Percentiles rank a stretch among this genome's conserved stretches.
These are phyloP conservation scores for Alca torda DNA, from an alignment of 2,797 vertebrate genomes.

Conservation along the genomic window DNA sequence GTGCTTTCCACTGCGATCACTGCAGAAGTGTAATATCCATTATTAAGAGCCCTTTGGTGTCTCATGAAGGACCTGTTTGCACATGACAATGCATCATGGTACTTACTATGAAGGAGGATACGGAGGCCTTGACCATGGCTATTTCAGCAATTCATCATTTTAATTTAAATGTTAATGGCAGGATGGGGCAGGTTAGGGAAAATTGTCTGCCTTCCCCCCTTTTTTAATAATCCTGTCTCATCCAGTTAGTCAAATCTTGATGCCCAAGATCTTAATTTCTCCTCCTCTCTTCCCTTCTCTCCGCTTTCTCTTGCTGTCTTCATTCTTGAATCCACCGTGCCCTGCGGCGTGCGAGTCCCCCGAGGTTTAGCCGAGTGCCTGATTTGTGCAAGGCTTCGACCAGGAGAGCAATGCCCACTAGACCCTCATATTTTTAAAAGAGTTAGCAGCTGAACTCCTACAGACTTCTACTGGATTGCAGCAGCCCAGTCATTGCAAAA, in stretches of 20 bases:
- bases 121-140: background rate
- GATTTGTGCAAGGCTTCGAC: background rate
- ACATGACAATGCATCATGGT: conserved; percentile 50
- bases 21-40: conserved; percentile 72
- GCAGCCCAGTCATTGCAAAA: background rate
- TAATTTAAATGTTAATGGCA: conserved; percentile 57
- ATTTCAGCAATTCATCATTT: conserved; percentile 46
- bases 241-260: background rate
- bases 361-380: background rate
- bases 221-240: conserved; percentile 26
- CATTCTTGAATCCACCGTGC: background rate
- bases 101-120: background rate
- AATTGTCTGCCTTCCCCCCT: background rate
- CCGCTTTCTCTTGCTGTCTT: background rate
- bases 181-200: background rate
- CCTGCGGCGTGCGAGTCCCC: background rate
- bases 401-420: background rate
- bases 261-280: background rate
- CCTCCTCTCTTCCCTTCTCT: background rate
- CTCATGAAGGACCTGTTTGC: conserved; percentile 49
- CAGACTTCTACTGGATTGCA: background rate
- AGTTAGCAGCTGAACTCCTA: background rate
- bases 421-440: background rate
- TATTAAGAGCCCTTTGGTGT: conserved; percentile 72
- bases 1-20: conserved; percentile 69